phyloP scores from a whole-genome alignment of 2,797 vertebrate genomes.

The Helarctos malayanus region DNA sequence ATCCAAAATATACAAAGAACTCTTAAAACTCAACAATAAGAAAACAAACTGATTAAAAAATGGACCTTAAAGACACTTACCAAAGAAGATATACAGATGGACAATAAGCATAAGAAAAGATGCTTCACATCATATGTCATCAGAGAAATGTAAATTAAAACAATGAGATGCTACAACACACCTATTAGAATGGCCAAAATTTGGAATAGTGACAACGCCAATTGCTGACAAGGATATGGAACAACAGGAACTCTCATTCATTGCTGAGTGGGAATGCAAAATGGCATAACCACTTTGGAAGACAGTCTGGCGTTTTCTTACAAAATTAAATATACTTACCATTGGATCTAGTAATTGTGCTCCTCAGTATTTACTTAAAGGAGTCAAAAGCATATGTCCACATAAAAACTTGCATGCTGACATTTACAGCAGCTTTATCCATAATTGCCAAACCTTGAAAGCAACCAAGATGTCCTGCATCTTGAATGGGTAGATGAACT shows the following conservation, averaged over 20 bases:
- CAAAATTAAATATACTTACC: background rate
- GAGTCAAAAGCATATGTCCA: background rate
- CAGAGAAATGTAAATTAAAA: background rate
- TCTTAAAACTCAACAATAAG: background rate
- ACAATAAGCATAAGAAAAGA: background rate
- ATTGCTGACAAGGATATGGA: background rate
- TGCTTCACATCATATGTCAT: background rate
- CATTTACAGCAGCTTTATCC: background rate
- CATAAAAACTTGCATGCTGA: background rate
- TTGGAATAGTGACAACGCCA: background rate
- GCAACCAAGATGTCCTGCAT: background rate
- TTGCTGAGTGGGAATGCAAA: background rate
- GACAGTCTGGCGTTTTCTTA: background rate
- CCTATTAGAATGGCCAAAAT: background rate
- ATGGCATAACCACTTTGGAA: background rate
- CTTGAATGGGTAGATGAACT: background rate
- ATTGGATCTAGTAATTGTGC: background rate
- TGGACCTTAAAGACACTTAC: background rate
- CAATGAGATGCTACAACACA: background rate
- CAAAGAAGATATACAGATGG: background rate
- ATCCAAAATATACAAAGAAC: background rate
- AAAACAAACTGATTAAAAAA: conserved; percentile 11
- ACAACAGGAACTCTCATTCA: background rate
- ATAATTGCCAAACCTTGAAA: background rate
- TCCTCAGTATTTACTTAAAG: background rate